phyloP scores from a whole-genome alignment of 1,140 invertebrate species.

The Gonatopus flavifemur region DNA sequence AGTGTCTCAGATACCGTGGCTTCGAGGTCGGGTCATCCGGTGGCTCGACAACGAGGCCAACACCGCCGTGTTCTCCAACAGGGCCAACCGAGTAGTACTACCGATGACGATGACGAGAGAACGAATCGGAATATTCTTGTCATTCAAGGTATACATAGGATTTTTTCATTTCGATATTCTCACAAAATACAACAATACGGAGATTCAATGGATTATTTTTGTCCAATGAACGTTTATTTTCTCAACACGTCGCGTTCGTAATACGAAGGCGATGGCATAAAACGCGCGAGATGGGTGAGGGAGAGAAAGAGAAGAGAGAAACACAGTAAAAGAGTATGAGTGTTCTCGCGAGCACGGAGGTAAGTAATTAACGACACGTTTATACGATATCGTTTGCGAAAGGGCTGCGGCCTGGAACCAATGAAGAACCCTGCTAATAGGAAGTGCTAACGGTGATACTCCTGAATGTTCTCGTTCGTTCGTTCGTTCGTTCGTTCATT shows the following conservation, averaged over 20 bases:
- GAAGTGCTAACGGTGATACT: conserved; percentile 53
- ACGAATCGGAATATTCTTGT: too few relatives aligned
- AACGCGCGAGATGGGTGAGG: conserved; percentile 19
- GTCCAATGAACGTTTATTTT: conserved; percentile 30
- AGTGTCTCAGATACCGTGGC: conserved; percentile 54
- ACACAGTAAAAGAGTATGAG: conserved; percentile 4
- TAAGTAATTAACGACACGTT: conserved; percentile 57
- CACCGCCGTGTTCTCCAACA: conserved; percentile 16
- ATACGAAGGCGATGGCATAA: conserved; percentile 25
- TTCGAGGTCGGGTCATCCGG: conserved; percentile 40
- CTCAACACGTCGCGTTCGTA: conserved; percentile 22
- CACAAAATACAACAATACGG: conserved; percentile 12
- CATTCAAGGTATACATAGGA: too few relatives aligned
- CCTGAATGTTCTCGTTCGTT: conserved; percentile 39
- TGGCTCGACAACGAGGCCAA: conserved; percentile 23
- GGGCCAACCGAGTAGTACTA: too few relatives aligned
- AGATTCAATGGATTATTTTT: conserved; percentile 30
- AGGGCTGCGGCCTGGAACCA: conserved; percentile 38
- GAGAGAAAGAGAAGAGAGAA: conserved; percentile 19
- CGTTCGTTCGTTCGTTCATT: too few relatives aligned
- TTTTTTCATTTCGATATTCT: too few relatives aligned
- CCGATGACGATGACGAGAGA: conserved; percentile 13
- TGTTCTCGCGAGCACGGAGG: conserved; percentile 29
- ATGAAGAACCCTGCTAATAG: conserved; percentile 55
- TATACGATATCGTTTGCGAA: conserved; percentile 50